These are phyloP conservation scores for Drosophila gunungcola DNA, from an alignment of 1,140 invertebrate species.

Conservation along the genomic window DNA sequence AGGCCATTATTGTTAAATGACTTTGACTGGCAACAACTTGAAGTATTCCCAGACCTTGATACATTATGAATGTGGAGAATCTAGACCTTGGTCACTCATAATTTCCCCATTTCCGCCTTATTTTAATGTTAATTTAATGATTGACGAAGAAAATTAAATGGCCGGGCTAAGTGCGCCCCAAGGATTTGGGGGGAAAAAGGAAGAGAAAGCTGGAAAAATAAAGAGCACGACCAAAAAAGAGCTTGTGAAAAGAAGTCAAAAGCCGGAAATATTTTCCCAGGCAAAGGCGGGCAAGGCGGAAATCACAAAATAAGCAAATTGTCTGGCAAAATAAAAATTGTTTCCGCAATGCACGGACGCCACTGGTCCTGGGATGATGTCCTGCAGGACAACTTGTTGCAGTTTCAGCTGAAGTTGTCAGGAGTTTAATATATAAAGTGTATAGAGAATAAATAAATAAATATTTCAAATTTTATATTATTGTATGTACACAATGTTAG, in stretches of 20 bases:
- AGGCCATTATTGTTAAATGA: conserved; percentile 69
- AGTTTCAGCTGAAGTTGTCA: not conserved
- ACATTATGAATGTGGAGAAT: not conserved
- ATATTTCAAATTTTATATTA: too few relatives aligned
- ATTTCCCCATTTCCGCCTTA: conserved; percentile 11
- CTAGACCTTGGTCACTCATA: conserved; percentile 3
- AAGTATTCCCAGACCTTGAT: not conserved
- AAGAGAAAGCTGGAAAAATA: conserved; percentile 26
- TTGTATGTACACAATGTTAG: too few relatives aligned
- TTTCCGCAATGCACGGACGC: conserved; percentile 73
- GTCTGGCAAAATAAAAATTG: conserved; percentile 85
- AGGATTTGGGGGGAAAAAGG: not conserved
- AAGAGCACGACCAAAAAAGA: not conserved
- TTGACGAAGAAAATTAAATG: conserved; percentile 4
- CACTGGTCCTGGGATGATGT: not conserved
- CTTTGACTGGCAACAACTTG: conserved; percentile 33
- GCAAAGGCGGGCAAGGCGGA: conserved; percentile 48
- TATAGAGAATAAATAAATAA: too few relatives aligned
- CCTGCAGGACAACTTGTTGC: conserved; percentile 65
- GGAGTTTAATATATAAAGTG: too few relatives aligned
- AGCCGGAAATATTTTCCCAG: conserved; percentile 75
- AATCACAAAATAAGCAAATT: conserved; percentile 85
- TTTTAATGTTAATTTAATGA: conserved; percentile 19
- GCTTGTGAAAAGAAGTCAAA: conserved; percentile 42
- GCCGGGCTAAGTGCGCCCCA: not conserved